These are phyloP conservation scores for Grantiella picta DNA, from an alignment of 2,113 vertebrate genomes.

Conservation along the genomic window DNA sequence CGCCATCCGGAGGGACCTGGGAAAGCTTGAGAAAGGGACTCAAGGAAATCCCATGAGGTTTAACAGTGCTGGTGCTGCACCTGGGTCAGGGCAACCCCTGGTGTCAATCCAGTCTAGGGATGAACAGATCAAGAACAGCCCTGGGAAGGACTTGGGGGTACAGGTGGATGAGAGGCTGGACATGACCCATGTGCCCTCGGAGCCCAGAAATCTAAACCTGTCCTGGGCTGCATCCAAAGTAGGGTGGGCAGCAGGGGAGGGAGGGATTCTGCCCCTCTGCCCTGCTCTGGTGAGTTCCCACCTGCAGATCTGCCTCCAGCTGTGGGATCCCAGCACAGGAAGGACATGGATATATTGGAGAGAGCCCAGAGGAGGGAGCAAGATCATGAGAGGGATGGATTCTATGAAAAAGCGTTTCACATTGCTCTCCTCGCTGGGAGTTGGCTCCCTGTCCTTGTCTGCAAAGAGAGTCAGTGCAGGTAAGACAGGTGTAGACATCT, in stretches of 20 bases:
- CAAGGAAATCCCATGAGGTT: not conserved
- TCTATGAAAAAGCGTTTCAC: not conserved
- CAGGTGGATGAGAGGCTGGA: not conserved
- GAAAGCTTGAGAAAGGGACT: fast-evolving
- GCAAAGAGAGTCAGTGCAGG: not conserved
- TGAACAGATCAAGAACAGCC: not conserved
- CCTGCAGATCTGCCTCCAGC: not conserved
- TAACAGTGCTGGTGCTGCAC: not conserved
- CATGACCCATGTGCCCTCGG: too few relatives aligned
- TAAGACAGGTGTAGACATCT: not conserved
- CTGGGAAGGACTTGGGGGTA: not conserved
- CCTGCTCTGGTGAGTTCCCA: not conserved
- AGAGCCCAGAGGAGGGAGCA: not conserved
- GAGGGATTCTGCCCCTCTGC: not conserved
- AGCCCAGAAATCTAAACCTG: fast-evolving
- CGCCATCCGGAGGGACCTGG: not conserved
- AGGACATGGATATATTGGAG: not conserved
- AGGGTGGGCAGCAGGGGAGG: not conserved
- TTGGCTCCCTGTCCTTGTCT: fast-evolving
- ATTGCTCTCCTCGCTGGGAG: not conserved
- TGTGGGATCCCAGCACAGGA: not conserved
- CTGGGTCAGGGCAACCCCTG: not conserved
- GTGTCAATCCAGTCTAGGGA: not conserved
- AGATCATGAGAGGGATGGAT: not conserved
- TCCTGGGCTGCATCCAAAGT: not conserved